These are phyloP conservation scores for Sardina pilchardus DNA, from an alignment of 2,113 vertebrate genomes.

Conservation along the genomic window DNA sequence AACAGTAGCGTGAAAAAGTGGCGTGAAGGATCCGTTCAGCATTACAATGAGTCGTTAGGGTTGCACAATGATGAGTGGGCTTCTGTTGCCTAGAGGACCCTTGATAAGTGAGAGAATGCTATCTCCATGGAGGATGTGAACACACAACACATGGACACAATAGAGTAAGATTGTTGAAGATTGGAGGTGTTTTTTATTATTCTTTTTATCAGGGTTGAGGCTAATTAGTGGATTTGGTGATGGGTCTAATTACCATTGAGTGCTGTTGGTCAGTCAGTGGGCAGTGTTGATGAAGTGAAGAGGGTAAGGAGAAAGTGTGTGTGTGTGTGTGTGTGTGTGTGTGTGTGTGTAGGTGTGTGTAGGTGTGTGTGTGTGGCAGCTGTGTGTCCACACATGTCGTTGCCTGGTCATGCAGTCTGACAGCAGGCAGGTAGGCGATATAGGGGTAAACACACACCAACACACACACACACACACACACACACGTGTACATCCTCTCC, in stretches of 20 bases:
- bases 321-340: conserved; percentile 2
- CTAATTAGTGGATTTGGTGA: not conserved
- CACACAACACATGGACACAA: not conserved
- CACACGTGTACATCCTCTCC: conserved; percentile 1
- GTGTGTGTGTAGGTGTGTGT: not conserved
- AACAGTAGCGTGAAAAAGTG: conserved; percentile 59
- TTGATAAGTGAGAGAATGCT: conserved; percentile 34
- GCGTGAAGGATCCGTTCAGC: conserved; percentile 45
- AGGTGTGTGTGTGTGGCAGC: conserved; percentile 17
- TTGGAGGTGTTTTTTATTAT: not conserved
- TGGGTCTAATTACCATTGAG: conserved; percentile 4
- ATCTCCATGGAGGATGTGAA: conserved; percentile 8
- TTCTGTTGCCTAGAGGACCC: conserved; percentile 35
- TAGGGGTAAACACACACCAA: conserved; percentile 15
- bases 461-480: not conserved
- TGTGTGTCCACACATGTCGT: conserved; percentile 37
- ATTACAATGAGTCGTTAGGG: conserved; percentile 1
- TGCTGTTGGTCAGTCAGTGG: not conserved
- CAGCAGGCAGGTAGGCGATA: conserved; percentile 44
- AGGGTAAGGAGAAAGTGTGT: not conserved
- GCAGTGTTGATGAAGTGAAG: not conserved
- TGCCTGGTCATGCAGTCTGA: conserved; percentile 38
- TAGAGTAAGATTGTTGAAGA: not conserved
- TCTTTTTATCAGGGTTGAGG: not conserved
- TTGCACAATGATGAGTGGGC: not conserved